These are phyloP conservation scores for Lutjanus argentimaculatus DNA, from an alignment of 2,797 vertebrate species.

Conservation along the genomic window DNA sequence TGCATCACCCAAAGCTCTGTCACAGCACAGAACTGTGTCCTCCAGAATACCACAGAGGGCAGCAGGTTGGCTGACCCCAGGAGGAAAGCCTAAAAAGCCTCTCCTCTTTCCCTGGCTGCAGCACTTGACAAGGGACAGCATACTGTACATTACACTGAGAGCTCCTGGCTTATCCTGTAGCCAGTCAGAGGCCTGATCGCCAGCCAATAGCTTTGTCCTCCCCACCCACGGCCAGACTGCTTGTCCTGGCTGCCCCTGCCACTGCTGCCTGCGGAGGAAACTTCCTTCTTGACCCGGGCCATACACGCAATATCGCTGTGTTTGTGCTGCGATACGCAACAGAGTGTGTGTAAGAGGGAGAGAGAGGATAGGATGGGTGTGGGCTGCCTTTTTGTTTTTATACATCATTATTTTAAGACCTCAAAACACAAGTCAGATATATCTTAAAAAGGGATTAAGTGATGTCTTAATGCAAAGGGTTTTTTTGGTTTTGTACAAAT, in stretches of 20 bases:
- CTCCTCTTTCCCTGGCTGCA: constrained; percentile 74
- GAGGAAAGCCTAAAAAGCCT: constrained; percentile 76
- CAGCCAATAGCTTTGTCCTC: constrained; percentile 58
- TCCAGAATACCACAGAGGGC: constrained; percentile 75
- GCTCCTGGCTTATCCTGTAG: constrained; percentile 59
- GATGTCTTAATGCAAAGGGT: neutral
- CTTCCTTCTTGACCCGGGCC: constrained; percentile 47
- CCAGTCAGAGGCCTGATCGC: constrained; percentile 36
- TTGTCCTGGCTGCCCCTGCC: constrained; percentile 36
- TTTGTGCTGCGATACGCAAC: constrained; percentile 17
- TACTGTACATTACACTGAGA: constrained; percentile 79
- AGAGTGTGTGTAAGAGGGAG: neutral
- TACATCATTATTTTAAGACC: neutral
- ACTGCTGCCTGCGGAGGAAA: constrained; percentile 43
- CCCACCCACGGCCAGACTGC: constrained; percentile 30
- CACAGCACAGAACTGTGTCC: constrained; percentile 34
- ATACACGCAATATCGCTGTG: constrained; percentile 20
- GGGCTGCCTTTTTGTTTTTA: neutral
- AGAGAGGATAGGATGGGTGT: neutral
- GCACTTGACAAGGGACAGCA: constrained; percentile 69
- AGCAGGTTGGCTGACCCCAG: constrained; percentile 73
- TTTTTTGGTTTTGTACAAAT: neutral
- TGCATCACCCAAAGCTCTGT: constrained; percentile 32
- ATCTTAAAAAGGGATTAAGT: neutral
- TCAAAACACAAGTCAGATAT: constrained; percentile 6